A percentile compares a stretch with the other conserved stretches of the same genome.
Conservation (phyloP, 2,113 vertebrate species). For the Dendrocopos noguchii region DNA sequence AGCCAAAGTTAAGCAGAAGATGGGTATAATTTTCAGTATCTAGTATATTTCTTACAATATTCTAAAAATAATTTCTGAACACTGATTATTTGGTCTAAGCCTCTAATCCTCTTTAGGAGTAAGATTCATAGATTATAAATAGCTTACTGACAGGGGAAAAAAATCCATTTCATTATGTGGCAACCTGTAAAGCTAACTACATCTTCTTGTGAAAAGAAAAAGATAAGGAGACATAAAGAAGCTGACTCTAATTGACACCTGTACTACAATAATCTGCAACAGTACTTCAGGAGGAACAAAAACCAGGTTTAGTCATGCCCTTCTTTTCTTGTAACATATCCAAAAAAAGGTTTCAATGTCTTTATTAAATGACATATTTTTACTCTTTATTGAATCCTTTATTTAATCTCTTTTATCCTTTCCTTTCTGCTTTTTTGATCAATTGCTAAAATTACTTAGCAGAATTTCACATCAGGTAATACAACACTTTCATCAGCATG, state of each 20-base stretch:
- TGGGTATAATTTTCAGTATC: background rate
- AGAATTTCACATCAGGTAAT: background rate
- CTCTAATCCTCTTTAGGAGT: slow-evolving; percentile 29
- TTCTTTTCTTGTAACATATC: background rate
- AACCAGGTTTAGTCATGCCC: slow-evolving; percentile 21
- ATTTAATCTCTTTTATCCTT: background rate
- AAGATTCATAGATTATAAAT: background rate
- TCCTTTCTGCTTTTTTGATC: background rate
- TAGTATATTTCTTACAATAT: background rate
- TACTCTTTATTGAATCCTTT: slow-evolving; percentile 4
- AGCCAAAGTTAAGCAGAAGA: background rate
- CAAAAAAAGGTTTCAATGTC: background rate
- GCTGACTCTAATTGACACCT: slow-evolving; percentile 43
- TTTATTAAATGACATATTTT: slow-evolving; percentile 7
- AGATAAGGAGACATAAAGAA: slow-evolving; percentile 31
- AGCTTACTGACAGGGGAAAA: background rate
- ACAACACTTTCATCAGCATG: background rate
- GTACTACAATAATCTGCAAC: slow-evolving; percentile 26
- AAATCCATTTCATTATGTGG: background rate
- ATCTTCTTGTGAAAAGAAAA: slow-evolving; percentile 7
- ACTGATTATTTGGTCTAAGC: slow-evolving; percentile 12
- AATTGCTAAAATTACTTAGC: slow-evolving; percentile 10
- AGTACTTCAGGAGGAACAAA: slow-evolving; percentile 1
- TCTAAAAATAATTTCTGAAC: slow-evolving; percentile 13
- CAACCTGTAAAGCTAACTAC: slow-evolving; percentile 14